Evolutionary conservation across 1,140 invertebrate species (phyloP).

Genomic region (Scaptomyza pallida): DNA sequence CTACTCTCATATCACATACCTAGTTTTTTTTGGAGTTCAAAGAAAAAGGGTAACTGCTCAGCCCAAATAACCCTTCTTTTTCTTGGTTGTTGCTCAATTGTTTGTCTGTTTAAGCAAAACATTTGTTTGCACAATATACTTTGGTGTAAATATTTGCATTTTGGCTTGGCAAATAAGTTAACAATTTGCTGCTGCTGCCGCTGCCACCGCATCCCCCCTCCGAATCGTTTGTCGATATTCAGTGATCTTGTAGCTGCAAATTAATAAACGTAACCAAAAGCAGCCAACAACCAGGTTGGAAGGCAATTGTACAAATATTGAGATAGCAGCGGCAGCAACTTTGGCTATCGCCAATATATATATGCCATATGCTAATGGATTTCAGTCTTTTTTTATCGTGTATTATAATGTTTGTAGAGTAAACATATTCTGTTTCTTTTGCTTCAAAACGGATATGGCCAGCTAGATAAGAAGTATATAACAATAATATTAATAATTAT

Average conservation of each 20-base stretch:
- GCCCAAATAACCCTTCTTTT: background rate
- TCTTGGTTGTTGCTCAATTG: conserved; percentile 4
- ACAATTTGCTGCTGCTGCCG: conserved; percentile 2
- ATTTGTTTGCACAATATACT: conserved; percentile 69
- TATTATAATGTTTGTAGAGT: conserved; percentile 8
- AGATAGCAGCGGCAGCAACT: conserved; percentile 45
- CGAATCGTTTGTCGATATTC: conserved; percentile 53
- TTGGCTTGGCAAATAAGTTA: conserved; percentile 55
- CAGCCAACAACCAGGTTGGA: background rate
- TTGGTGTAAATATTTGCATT: conserved; percentile 73
- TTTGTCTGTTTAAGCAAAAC: conserved; percentile 42
- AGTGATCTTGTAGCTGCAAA: conserved; percentile 76
- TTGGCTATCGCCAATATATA: conserved; percentile 37
- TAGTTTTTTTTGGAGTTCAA: no score
- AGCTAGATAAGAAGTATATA: conserved; percentile 41
- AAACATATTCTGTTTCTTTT: conserved; percentile 1
- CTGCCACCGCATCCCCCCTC: background rate
- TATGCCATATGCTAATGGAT: conserved; percentile 64
- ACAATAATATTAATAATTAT: background rate
- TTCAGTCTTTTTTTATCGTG: conserved; percentile 1
- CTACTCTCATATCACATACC: no score
- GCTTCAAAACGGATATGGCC: conserved; percentile 44
- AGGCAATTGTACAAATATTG: conserved; percentile 73
- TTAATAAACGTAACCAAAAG: conserved; percentile 70
- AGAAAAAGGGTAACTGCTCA: background rate